Conservation (phyloP, 2,888 invertebrate genomes). For the Ommatoiulus sabulosus region DNA sequence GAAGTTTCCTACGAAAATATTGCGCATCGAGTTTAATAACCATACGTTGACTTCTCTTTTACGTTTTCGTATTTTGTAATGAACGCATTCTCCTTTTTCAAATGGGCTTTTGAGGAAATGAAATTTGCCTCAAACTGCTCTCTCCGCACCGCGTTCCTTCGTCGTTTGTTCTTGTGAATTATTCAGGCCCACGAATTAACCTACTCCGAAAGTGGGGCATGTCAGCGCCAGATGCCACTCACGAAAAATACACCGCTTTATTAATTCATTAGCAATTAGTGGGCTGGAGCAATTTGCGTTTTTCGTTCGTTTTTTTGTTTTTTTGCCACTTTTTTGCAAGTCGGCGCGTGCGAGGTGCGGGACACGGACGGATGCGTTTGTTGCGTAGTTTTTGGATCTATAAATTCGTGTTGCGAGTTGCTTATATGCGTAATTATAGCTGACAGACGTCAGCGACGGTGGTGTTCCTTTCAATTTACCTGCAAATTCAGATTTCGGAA, state of each 20-base stretch:
- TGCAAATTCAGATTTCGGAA: too few species aligned
- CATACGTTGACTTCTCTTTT: neutral
- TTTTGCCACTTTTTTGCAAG: neutral
- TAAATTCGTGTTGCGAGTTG: neutral
- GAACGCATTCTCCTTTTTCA: neutral
- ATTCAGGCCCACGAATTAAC: slow-evolving; percentile 29
- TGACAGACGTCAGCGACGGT: neutral
- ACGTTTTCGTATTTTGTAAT: neutral
- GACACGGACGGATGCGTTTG: neutral
- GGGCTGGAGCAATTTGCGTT: slow-evolving; percentile 15
- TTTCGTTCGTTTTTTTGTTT: neutral
- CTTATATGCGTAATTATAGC: neutral
- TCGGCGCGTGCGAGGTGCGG: neutral
- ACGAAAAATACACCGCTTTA: slow-evolving; percentile 44
- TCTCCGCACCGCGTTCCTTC: neutral
- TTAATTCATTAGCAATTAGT: slow-evolving; percentile 48
- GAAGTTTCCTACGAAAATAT: neutral
- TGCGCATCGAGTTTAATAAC: slow-evolving; percentile 14
- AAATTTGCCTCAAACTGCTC: neutral
- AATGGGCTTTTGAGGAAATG: neutral
- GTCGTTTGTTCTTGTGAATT: neutral
- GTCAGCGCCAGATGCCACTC: slow-evolving; percentile 41
- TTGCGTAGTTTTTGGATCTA: neutral
- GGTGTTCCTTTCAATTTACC: too few species aligned
- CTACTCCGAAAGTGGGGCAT: slow-evolving; percentile 24